Evolutionary conservation across 1,140 invertebrate species (phyloP).

Genomic region (Asbolus verrucosus): DNA sequence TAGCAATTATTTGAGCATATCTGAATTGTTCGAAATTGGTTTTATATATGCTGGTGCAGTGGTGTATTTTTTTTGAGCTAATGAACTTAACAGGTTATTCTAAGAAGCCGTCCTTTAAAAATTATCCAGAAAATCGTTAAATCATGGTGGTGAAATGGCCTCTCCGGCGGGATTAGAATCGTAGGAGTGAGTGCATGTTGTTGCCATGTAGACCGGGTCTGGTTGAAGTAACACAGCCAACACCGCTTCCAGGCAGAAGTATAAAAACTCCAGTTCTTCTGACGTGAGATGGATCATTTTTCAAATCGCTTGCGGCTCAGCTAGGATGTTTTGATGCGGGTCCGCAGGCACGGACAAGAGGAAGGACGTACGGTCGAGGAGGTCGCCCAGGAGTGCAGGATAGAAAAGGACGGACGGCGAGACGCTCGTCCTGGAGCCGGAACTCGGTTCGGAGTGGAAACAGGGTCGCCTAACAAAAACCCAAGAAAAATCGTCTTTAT

Average conservation of each 20-base stretch:
- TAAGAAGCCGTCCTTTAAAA: no score
- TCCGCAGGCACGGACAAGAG: conserved; percentile 53
- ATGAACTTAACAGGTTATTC: no score
- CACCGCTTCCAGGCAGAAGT: conserved; percentile 52
- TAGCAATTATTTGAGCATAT: no score
- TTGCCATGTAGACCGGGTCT: conserved; percentile 36
- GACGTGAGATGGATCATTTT: conserved; percentile 63
- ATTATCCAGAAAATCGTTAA: neutral
- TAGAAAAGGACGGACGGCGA: conserved; percentile 19
- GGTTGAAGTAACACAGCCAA: conserved; percentile 26
- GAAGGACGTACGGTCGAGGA: conserved; percentile 12
- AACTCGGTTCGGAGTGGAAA: conserved; percentile 60
- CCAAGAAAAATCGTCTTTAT: conserved; percentile 65
- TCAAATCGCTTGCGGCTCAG: conserved; percentile 61
- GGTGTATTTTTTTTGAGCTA: no score
- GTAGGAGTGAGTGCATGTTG: conserved; percentile 27
- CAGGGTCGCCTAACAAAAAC: conserved; percentile 61
- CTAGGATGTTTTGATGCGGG: conserved; percentile 60
- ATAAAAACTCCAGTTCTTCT: conserved; percentile 60
- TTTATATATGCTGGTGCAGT: no score
- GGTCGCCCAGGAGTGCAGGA: neutral
- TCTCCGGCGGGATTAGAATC: conserved; percentile 43
- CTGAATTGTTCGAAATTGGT: no score
- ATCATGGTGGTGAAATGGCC: conserved; percentile 2
- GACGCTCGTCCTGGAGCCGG: conserved; percentile 31